Base-by-base conservation (phyloP, 2,797 vertebrate species). In the Falco novaeseelandiae region DNA sequence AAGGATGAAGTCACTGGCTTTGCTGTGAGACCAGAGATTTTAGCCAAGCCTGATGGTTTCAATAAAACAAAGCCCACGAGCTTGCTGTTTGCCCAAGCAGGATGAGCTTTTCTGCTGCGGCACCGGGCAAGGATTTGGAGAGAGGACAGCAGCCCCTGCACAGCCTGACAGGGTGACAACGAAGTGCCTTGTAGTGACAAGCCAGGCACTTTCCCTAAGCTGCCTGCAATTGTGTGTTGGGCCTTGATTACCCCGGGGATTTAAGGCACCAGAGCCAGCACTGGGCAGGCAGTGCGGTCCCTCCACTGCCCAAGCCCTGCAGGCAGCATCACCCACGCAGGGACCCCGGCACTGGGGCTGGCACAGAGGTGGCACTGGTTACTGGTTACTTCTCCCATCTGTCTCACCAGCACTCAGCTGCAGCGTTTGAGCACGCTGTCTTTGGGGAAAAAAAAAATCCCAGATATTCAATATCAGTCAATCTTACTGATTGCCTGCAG, bases 1-100 rank as follows among this genome's bases (percentile, higher is more conserved):
- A 83, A 73, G 93, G 92, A 97, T 98, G 97, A 97, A 96, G 96
- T 97, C 96, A 98, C 76, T 91, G 87, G 72, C 72, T 97, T 80
- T 86, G 91, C 95, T 92, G 85, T 61, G 88, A 94, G 92, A 83
- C 67, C 40, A 4, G 91, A 91, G 95, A 70, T 86, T 91, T 87
- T 18, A 83, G 96, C 97, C 97, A 97, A 91, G 87, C 82, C 87
- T 51, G 92, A 91, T 96, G 96, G 97, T 97, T 98, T 94, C 96
- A 97, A 96, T 97, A 96, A 94, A 87, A 40, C 76, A 87, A 26
- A 90, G 78, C 88, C n/a, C 0, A 0, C 8, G 65, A 77, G 29
- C 74, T 84, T 23, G 59, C 42, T 9, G 14, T 30, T 78, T 42
- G 59, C 83, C 77, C 52, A 7, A 3, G 10, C 0, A 0, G 81